These are phyloP conservation scores for Pelvicachromis taeniatus DNA, from an alignment of 2,113 vertebrate genomes.

Conservation along the genomic window DNA sequence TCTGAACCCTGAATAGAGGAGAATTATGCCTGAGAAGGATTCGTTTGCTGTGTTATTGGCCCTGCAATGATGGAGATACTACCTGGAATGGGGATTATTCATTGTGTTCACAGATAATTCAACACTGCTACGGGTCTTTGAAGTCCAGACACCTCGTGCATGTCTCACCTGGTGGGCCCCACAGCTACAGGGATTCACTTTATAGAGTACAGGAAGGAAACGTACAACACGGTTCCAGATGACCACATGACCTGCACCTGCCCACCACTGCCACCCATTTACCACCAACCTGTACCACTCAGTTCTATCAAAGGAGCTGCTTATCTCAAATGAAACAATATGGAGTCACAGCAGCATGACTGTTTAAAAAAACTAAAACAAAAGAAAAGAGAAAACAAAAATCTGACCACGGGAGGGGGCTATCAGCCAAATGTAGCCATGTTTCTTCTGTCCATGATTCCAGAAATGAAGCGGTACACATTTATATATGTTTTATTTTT, in stretches of 20 bases:
- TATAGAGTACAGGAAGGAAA: not conserved
- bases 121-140: not conserved
- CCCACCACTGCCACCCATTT: too few relatives aligned
- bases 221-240: not conserved
- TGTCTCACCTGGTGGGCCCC: too few relatives aligned
- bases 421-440: not conserved
- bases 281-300: too few relatives aligned
- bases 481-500: not conserved
- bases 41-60: not conserved
- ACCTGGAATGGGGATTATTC: not conserved
- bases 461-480: too few relatives aligned
- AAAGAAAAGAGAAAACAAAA: not conserved
- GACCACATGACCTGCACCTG: not conserved
- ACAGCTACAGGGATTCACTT: not conserved
- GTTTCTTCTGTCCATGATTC: not conserved
- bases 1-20: not conserved
- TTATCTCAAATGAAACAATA: too few relatives aligned
- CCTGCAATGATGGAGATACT: not conserved
- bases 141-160: not conserved
- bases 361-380: not conserved
- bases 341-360: too few relatives aligned
- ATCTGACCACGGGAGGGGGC: fast-evolving
- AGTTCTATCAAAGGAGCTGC: too few relatives aligned
- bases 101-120: not conserved
- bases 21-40: too few relatives aligned